Evolutionary conservation across 2,888 invertebrate genomes (phyloP).

Genomic region (Lithosia quadra): DNA sequence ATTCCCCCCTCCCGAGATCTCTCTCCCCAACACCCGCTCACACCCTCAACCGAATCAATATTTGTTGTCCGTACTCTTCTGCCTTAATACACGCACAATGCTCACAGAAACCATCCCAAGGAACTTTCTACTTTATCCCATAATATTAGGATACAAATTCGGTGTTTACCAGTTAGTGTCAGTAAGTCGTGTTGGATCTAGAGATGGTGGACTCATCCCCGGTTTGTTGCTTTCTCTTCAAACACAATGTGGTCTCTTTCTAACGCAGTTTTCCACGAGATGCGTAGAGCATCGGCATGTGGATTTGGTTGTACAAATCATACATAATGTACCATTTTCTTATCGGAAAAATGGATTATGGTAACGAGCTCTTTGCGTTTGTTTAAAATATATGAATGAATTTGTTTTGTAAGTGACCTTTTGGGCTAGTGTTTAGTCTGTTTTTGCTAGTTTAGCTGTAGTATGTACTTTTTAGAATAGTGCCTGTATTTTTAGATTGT

Average conservation of each 20-base stretch:
- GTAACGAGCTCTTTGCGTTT: constrained; percentile 32
- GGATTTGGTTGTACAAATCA: constrained; percentile 51
- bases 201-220: constrained; percentile 75
- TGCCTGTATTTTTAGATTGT: background rate
- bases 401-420: constrained; percentile 7
- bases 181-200: constrained; percentile 54
- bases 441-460: background rate
- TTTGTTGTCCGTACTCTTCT: constrained; percentile 87
- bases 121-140: constrained; percentile 29
- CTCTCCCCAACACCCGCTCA: constrained; percentile 53
- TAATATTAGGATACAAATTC: constrained; percentile 29
- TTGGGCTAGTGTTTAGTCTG: background rate
- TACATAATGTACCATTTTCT: constrained; percentile 55
- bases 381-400: constrained; percentile 17
- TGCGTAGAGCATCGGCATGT: constrained; percentile 60
- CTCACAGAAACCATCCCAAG: constrained; percentile 62
- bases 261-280: constrained; percentile 78
- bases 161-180: constrained; percentile 12
- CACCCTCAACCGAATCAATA: constrained; percentile 85
- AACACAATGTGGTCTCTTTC: constrained; percentile 83
- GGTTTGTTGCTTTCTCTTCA: constrained; percentile 75
- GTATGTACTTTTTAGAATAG: background rate
- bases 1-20: constrained; percentile 51
- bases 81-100: constrained; percentile 85
- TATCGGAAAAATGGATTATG: constrained; percentile 53